Evolutionary conservation across 1,140 invertebrate species (phyloP), one percentile per base, ranked within the genome.

Genomic region (Trachymyrmex septentrionalis): DNA sequence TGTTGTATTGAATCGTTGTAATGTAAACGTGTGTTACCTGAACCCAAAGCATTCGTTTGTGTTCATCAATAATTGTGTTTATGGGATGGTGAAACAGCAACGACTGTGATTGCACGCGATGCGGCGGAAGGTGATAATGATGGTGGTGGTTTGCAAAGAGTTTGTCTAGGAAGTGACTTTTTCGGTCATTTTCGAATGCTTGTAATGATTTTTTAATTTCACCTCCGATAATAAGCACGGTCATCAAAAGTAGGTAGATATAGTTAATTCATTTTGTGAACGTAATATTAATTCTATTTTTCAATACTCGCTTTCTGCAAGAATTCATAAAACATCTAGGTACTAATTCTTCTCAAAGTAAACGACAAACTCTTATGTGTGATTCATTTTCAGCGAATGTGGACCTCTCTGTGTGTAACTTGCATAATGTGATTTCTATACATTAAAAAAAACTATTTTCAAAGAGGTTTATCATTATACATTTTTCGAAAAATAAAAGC

Each of bases 181-280:
- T 55, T 38, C 10, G 10, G 6, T 44, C 9, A 10, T 44, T 44
- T 44, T 34, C 53, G 53, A n/a, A 21, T 21, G 19, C 50, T 10
- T 14, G 14, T 9, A 50, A 48, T 55, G n/a, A 71, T 75, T 76
- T 21, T 78, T 16, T 24, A 61, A 88, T 90, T 89, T 89, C 88
- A 90, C 85, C 88, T 84, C 88, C 85, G 85, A 66, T 77, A 30
- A 90, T 90, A 90, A 90, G 88, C 88, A 89, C 86, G 66, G 77
- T 89, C 88, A 89, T 90, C 73, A 48, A 64, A n/a, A 27, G 85
- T 53, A 73, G 57, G 38, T 73, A 61, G 48, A 59, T 34, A 24
- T 21, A n/a, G 27, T 21, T 81, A 71, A 67, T n/a, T 61, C 6
- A 19, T 57, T 7, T 73, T n/a, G 14, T 44, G 3, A 61, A 71